These are phyloP conservation scores for Sinocyclocheilus grahami DNA, from an alignment of 2,113 vertebrate species.

Conservation along the genomic window DNA sequence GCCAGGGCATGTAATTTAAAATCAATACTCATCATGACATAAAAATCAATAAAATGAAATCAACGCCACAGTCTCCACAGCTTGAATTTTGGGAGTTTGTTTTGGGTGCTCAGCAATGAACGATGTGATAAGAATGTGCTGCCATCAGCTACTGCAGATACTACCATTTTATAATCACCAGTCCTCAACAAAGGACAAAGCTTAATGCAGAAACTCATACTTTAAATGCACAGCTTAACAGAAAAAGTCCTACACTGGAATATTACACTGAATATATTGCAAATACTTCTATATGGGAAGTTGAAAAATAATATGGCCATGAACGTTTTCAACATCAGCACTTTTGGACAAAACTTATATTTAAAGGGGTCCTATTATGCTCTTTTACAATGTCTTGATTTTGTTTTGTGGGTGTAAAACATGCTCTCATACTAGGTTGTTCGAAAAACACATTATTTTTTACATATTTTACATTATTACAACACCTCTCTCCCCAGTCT, in stretches of 20 bases:
- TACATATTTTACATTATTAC: too few relatives aligned
- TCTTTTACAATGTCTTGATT: too few relatives aligned
- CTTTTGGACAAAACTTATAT: not conserved
- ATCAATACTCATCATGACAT: constrained; percentile 16
- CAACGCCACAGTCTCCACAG: not conserved
- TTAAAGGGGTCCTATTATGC: not conserved
- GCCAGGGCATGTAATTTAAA: constrained; percentile 18
- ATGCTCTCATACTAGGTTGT: too few relatives aligned
- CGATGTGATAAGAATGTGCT: constrained; percentile 24
- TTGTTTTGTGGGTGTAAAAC: too few relatives aligned
- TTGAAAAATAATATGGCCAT: not conserved
- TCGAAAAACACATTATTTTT: too few relatives aligned
- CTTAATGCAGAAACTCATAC: not conserved
- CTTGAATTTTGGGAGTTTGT: constrained; percentile 14
- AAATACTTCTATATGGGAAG: not conserved
- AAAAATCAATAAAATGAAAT: constrained; percentile 27
- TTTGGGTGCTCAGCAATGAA: constrained; percentile 13
- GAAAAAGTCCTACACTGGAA: not conserved
- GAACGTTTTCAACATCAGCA: not conserved
- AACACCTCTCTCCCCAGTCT: too few relatives aligned
- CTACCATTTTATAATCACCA: constrained; percentile 17
- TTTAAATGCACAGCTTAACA: not conserved
- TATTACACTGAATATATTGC: not conserved
- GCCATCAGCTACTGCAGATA: not conserved
- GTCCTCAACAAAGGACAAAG: constrained; percentile 20